Percentiles rank a stretch among this genome's conserved stretches.
Conservation (phyloP, 2,797 vertebrate genomes). For the Pteronotus mesoamericanus region DNA sequence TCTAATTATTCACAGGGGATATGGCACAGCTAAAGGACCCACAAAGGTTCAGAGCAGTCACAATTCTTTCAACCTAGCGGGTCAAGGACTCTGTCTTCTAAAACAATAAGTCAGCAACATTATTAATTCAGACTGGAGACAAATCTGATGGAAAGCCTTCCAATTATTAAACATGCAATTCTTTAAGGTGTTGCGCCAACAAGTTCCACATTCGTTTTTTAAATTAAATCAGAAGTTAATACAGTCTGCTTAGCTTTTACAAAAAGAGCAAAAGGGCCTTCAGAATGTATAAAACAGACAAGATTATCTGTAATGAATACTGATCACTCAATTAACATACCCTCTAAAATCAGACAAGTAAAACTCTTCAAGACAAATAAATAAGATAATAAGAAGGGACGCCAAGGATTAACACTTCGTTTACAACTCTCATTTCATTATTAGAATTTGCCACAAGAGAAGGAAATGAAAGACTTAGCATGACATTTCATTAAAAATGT, state of each 20-base stretch:
- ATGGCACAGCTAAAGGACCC: slow-evolving; percentile 81
- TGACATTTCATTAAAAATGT: slow-evolving; percentile 52
- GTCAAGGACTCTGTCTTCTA: slow-evolving; percentile 86
- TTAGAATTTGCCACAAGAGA: slow-evolving; percentile 50
- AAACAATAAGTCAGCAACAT: slow-evolving; percentile 86
- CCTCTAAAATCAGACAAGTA: slow-evolving; percentile 60
- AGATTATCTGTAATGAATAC: slow-evolving; percentile 80
- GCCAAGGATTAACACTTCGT: slow-evolving; percentile 72
- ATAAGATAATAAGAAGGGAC: slow-evolving; percentile 30
- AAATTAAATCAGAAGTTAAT: slow-evolving; percentile 85
- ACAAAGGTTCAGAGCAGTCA: slow-evolving; percentile 84
- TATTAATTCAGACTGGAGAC: slow-evolving; percentile 83
- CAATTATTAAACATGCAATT: slow-evolving; percentile 82
- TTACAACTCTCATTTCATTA: slow-evolving; percentile 59
- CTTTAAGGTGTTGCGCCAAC: slow-evolving; percentile 83
- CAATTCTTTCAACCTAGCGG: slow-evolving; percentile 84
- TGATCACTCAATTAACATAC: slow-evolving; percentile 79
- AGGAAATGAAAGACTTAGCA: slow-evolving; percentile 60
- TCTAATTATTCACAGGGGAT: slow-evolving; percentile 88
- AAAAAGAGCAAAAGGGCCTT: slow-evolving; percentile 70
- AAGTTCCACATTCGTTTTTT: slow-evolving; percentile 78
- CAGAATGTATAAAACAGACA: slow-evolving; percentile 79
- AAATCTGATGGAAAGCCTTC: slow-evolving; percentile 82
- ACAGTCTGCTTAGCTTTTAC: slow-evolving; percentile 79
- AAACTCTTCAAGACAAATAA: slow-evolving; percentile 75